These are phyloP conservation scores for Pithys albifrons DNA, from an alignment of 2,113 vertebrate genomes.

Conservation along the genomic window DNA sequence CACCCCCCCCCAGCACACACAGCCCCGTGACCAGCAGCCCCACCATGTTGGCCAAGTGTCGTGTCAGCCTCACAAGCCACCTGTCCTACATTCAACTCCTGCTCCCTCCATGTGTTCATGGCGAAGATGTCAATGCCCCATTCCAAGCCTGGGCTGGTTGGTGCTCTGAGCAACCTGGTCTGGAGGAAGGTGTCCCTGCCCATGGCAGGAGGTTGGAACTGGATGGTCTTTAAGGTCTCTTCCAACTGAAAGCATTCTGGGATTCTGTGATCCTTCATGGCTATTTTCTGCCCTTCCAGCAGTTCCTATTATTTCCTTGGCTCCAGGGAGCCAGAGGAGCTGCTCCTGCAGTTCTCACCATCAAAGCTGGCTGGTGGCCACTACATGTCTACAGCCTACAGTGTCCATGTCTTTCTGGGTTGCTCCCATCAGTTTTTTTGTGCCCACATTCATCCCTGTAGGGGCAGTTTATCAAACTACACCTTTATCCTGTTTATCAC, in stretches of 20 bases:
- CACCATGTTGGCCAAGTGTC: accelerated
- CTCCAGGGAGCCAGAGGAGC: too few relatives aligned
- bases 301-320: accelerated
- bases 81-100: accelerated
- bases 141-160: not conserved
- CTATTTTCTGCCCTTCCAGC: not conserved
- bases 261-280: not conserved
- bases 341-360: too few relatives aligned
- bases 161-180: not conserved
- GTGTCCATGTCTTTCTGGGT: accelerated
- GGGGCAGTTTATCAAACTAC: not conserved
- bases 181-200: not conserved
- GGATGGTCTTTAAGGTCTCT: not conserved
- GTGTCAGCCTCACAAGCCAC: accelerated
- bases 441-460: not conserved
- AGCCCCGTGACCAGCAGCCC: accelerated
- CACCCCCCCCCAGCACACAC: not conserved
- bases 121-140: not conserved
- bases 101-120: accelerated
- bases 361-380: accelerated
- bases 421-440: not conserved
- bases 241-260: not conserved
- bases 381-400: accelerated
- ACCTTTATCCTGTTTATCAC: not conserved
- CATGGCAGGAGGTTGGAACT: accelerated